Percentiles rank a stretch among this genome's conserved stretches.
Evolutionary conservation across 1,140 invertebrate genomes (phyloP).

Genomic region (Lepidurus couesii): DNA sequence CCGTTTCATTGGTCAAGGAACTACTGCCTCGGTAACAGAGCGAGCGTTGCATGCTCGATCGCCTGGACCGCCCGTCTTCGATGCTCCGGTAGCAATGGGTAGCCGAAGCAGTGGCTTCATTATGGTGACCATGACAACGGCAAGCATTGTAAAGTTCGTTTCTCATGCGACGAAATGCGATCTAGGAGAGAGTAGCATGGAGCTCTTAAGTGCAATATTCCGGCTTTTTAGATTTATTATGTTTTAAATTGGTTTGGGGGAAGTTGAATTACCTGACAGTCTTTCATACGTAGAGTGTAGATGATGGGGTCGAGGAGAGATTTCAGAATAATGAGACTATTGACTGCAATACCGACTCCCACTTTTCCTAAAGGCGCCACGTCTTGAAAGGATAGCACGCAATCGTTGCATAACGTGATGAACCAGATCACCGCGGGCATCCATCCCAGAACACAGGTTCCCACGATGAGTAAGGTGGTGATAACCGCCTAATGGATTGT

Average conservation of each 20-base stretch:
- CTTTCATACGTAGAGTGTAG: constrained; percentile 60
- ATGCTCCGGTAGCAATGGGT: not conserved
- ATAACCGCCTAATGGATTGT: constrained; percentile 49
- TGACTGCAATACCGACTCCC: constrained; percentile 39
- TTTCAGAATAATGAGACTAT: constrained; percentile 57
- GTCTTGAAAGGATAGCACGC: constrained; percentile 41
- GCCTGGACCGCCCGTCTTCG: not conserved
- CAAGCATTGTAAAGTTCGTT: not conserved
- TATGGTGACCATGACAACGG: not conserved
- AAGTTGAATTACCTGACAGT: constrained; percentile 51
- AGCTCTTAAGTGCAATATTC: not conserved
- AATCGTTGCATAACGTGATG: constrained; percentile 52
- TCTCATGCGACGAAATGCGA: constrained; percentile 8
- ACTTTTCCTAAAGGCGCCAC: constrained; percentile 26
- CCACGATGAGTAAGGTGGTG: constrained; percentile 62
- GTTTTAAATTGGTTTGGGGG: not conserved
- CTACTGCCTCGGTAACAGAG: constrained; percentile 8
- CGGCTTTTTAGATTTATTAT: not conserved
- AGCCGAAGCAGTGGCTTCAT: not conserved
- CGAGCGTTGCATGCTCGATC: not conserved
- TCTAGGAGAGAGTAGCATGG: not conserved
- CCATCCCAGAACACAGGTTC: constrained; percentile 60
- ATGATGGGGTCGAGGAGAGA: constrained; percentile 62
- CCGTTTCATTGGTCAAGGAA: not conserved
- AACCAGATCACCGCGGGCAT: constrained; percentile 55